A percentile compares a stretch with the other conserved stretches of the same genome.
Evolutionary conservation across 2,113 vertebrate species (phyloP).

Genomic region (Bostrychus sinensis): DNA sequence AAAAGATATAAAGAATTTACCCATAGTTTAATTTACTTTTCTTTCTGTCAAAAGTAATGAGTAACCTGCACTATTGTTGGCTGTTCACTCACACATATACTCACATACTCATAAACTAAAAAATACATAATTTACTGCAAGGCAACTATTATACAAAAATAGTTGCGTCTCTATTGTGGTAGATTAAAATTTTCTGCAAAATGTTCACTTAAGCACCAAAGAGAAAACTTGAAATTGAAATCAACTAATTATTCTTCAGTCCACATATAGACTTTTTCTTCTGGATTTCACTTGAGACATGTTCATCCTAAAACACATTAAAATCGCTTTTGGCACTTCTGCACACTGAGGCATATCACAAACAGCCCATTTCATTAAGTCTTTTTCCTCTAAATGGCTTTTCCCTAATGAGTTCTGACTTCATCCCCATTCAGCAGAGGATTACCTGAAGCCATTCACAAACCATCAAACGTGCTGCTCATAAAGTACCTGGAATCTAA

Average conservation of each 20-base stretch:
- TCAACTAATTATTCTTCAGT: accelerated
- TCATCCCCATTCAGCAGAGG: neutral
- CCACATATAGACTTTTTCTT: constrained; percentile 15
- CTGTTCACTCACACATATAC: too few species aligned
- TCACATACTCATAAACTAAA: too few species aligned
- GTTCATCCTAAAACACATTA: neutral
- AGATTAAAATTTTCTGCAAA: too few species aligned
- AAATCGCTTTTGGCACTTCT: constrained; percentile 17
- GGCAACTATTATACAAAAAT: too few species aligned
- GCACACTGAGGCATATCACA: neutral
- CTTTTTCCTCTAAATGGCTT: neutral
- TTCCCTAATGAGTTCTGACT: neutral
- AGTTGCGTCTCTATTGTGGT: too few species aligned
- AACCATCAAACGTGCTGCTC: neutral
- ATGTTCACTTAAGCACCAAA: too few species aligned
- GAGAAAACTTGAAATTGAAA: neutral
- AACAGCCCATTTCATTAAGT: neutral
- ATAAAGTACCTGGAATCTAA: neutral
- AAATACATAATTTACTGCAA: too few species aligned
- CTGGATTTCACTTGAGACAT: too few species aligned
- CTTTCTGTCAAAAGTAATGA: neutral
- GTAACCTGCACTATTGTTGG: too few species aligned
- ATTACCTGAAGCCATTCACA: neutral
- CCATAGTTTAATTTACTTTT: neutral
- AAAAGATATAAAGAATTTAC: too few species aligned